Base-by-base conservation (phyloP, 2,113 vertebrate genomes). In the Xenopus laevis region DNA sequence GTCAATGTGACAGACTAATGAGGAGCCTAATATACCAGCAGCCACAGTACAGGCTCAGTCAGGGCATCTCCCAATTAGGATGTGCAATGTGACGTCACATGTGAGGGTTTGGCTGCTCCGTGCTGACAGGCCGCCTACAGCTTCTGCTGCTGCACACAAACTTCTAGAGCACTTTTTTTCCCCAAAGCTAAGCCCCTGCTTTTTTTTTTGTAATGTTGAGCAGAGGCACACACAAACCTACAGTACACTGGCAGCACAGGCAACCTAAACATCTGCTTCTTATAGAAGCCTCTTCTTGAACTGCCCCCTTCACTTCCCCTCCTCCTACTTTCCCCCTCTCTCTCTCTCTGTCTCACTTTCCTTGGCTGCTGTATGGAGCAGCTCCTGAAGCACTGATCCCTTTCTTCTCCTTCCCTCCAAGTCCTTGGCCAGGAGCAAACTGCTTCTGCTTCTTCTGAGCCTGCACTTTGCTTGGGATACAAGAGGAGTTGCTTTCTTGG, bases 71-170 rank as follows among this genome's bases (percentile, higher is more conserved):
- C 88, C 86, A 88, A 86, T 87, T 86, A 89, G 87, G 84, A 81
- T 76, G 85, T 81, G 82, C 85, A 86, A 79, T 78, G 81, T 94
- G 94, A 95, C 93, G 94, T 96, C 94, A 95, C 79, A 91, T 92
- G 85, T 79, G 78, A 78, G 87, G 90, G 92, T 93, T 92, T 89
- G 94, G 93, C 90, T 90, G 90, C 65, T 83, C 80, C 50, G 83
- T 78, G 76, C 86, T 85, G 90, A 86, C 83, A 84, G 84, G 84
- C n/a, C n/a, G n/a, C n/a, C n/a, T n/a, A n/a, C n/a, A n/a, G n/a
- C 87, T 84, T 81, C 82, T 47, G 46, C 81, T 83, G 79, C 81
- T 47, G 10, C 46, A 15, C 77, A 53, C 72, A 84, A 89, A 91
- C 88, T 93, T 92, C 86, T 84, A 77, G 86, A 89, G 83, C 88